These are phyloP conservation scores for Perizoma flavofasciatum DNA, from an alignment of 2,888 invertebrate genomes.

Conservation along the genomic window DNA sequence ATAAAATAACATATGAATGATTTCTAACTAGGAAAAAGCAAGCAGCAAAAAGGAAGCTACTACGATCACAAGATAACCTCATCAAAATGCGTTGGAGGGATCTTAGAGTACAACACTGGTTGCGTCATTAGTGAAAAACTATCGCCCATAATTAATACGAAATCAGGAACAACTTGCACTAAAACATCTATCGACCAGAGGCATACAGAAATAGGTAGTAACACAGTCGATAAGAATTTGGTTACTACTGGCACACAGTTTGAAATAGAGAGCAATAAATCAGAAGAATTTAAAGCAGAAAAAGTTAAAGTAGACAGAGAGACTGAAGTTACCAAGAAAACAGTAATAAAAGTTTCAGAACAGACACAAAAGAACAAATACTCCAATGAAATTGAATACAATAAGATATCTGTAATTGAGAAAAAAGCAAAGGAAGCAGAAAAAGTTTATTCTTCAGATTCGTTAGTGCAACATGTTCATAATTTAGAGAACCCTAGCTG, in stretches of 20 bases:
- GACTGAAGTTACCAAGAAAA: constrained; percentile 26
- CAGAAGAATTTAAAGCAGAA: constrained; percentile 19
- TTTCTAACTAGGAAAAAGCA: constrained; percentile 50
- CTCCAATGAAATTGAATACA: constrained; percentile 23
- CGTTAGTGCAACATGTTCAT: constrained; percentile 65
- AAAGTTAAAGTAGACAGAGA: constrained; percentile 12
- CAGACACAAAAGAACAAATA: constrained; percentile 32
- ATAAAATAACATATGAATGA: not conserved
- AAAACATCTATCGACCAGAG: constrained; percentile 33
- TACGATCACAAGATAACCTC: constrained; percentile 58
- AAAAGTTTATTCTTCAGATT: constrained; percentile 61
- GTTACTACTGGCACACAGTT: constrained; percentile 52
- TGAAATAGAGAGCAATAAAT: constrained; percentile 33
- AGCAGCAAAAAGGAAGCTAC: constrained; percentile 40
- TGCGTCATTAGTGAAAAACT: constrained; percentile 54
- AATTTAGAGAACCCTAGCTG: constrained; percentile 61
- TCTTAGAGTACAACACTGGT: constrained; percentile 43
- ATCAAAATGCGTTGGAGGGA: constrained; percentile 64
- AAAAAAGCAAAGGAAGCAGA: constrained; percentile 35
- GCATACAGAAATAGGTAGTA: constrained; percentile 51
- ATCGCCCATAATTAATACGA: constrained; percentile 61
- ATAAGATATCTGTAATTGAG: constrained; percentile 23
- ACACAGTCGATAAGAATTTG: constrained; percentile 42
- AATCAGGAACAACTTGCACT: constrained; percentile 56
- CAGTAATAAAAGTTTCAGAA: constrained; percentile 31